A percentile compares a stretch with the other conserved stretches of the same genome.
These are phyloP conservation scores for Girardinus metallicus DNA, from an alignment of 2,797 vertebrate species.

Conservation along the genomic window DNA sequence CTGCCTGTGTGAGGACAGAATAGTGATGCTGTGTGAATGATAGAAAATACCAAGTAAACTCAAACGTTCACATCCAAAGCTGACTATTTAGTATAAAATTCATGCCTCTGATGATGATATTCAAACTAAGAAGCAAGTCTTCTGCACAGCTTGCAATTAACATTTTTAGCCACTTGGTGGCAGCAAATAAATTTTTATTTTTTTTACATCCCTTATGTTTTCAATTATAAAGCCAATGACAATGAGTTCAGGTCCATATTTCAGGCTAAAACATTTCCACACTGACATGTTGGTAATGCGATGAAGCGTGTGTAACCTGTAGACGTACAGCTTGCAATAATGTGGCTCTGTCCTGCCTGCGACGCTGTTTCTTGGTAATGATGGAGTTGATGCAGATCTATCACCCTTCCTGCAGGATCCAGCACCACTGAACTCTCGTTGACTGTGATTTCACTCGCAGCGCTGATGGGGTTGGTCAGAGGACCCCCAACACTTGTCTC, in stretches of 20 bases:
- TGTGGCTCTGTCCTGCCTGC: constrained; percentile 81
- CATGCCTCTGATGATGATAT: neutral
- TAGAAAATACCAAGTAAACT: neutral
- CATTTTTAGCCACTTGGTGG: neutral
- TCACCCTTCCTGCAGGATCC: constrained; percentile 81
- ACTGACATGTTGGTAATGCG: neutral
- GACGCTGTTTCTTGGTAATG: constrained; percentile 79
- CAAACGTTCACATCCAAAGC: neutral
- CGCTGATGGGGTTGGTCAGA: constrained; percentile 88
- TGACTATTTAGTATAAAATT: neutral
- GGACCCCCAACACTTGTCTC: constrained; percentile 88
- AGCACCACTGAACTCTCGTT: constrained; percentile 91
- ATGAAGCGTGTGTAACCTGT: neutral
- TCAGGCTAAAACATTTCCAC: neutral
- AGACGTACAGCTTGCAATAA: constrained; percentile 89
- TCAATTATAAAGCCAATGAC: neutral
- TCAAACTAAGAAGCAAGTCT: neutral
- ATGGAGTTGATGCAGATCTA: constrained; percentile 84
- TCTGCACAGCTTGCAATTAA: neutral
- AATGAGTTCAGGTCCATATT: neutral
- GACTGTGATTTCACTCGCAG: constrained; percentile 89
- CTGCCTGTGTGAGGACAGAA: neutral
- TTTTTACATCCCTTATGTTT: neutral
- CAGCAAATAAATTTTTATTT: neutral
- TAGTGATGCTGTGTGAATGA: neutral